These are phyloP conservation scores for Leptogaster cylindrica DNA, from an alignment of 2,888 invertebrate genomes.

Conservation along the genomic window DNA sequence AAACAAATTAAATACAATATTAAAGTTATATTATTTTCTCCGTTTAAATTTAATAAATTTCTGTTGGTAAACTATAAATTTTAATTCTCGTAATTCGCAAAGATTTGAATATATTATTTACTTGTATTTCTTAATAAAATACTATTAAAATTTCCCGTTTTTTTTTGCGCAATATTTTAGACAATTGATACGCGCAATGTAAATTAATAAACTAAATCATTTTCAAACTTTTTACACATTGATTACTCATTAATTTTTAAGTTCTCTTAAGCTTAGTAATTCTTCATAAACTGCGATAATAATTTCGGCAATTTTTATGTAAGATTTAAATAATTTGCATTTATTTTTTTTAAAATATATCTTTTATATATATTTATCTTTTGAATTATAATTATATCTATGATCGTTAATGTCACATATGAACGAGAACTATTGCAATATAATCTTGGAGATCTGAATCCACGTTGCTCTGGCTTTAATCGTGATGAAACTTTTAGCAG, in stretches of 20 bases:
- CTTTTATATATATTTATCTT: slow-evolving; percentile 29
- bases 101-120: too few relatives aligned
- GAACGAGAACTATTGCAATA: slow-evolving; percentile 21
- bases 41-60: too few relatives aligned
- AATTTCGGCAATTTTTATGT: neutral
- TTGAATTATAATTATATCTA: slow-evolving; percentile 3
- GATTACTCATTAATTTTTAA: slow-evolving; percentile 2
- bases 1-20: too few relatives aligned
- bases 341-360: slow-evolving; percentile 24
- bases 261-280: neutral
- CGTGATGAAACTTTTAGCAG: neutral
- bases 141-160: too few relatives aligned
- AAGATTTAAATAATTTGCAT: slow-evolving; percentile 16
- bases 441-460: slow-evolving; percentile 9
- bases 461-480: neutral
- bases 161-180: slow-evolving; percentile 9
- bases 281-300: slow-evolving; percentile 26
- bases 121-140: too few relatives aligned
- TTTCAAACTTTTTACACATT: slow-evolving; percentile 24
- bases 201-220: slow-evolving; percentile 22
- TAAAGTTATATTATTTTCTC: too few relatives aligned
- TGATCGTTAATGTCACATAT: slow-evolving; percentile 30
- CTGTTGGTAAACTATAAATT: too few relatives aligned
- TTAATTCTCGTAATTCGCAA: too few relatives aligned
- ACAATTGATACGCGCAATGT: slow-evolving; percentile 19